These are phyloP conservation scores for Synanthedon myopaeformis DNA, from an alignment of 2,888 invertebrate species.

Conservation along the genomic window DNA sequence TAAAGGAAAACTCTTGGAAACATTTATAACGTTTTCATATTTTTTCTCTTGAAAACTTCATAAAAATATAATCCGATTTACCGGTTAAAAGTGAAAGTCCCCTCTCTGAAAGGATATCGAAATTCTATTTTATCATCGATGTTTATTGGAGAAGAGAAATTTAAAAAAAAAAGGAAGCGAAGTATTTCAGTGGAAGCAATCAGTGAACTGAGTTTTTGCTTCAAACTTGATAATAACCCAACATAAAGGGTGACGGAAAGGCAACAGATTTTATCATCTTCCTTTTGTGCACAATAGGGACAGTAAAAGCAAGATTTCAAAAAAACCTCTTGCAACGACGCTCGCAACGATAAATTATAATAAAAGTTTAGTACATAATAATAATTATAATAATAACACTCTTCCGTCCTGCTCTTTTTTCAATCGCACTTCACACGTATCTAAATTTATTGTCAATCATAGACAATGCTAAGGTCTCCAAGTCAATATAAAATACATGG, in stretches of 20 bases:
- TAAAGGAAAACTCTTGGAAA: too few relatives aligned
- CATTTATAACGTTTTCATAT: too few relatives aligned
- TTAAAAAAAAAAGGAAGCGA: too few relatives aligned
- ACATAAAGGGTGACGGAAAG: constrained; percentile 24
- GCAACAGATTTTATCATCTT: constrained; percentile 20
- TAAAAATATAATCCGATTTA: too few relatives aligned
- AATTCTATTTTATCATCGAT: too few relatives aligned
- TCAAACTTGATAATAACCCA: constrained; percentile 3
- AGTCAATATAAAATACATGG: not conserved
- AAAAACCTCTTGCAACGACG: constrained; percentile 8
- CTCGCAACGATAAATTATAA: not conserved
- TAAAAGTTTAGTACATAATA: not conserved
- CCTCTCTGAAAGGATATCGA: too few relatives aligned
- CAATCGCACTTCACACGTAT: constrained; percentile 1
- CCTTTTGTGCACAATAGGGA: constrained; percentile 5
- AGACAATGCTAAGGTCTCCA: constrained; percentile 10
- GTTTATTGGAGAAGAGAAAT: too few relatives aligned
- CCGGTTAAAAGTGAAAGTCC: too few relatives aligned
- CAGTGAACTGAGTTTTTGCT: too few relatives aligned
- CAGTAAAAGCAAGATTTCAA: constrained; percentile 33
- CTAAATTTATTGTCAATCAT: constrained; percentile 22
- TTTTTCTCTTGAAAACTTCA: too few relatives aligned
- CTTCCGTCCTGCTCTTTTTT: not conserved
- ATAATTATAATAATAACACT: not conserved
- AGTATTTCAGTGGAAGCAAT: too few relatives aligned